Percentiles rank a stretch among this genome's conserved stretches.
Evolutionary conservation across 2,888 invertebrate genomes (phyloP).

Genomic region (Tipula unca): DNA sequence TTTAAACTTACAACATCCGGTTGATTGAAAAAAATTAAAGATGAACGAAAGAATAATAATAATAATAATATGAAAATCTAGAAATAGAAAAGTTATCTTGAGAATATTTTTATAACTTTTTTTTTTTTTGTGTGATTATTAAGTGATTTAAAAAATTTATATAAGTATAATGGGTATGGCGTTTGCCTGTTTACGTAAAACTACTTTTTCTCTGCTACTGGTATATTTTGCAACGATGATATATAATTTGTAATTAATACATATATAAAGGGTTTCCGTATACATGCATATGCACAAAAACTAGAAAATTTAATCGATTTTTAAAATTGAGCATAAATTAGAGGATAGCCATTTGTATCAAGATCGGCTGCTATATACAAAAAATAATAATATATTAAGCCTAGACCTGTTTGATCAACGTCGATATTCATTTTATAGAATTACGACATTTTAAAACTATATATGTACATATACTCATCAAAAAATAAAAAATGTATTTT

Average conservation of each 20-base stretch:
- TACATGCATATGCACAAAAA: not conserved
- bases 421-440: no score
- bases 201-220: not conserved
- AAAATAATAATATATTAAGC: no score
- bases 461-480: no score
- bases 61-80: conserved; percentile 1
- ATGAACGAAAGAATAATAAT: conserved; percentile 9
- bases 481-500: no score
- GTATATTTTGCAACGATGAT: not conserved
- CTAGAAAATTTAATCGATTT: not conserved
- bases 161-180: not conserved
- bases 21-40: not conserved
- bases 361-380: no score
- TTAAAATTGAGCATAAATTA: not conserved
- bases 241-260: not conserved
- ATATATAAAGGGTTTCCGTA: not conserved
- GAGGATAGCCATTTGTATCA: not conserved
- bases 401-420: no score
- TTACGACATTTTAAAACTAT: no score
- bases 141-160: not conserved
- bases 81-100: conserved; percentile 14
- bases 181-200: not conserved
- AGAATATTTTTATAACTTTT: not conserved
- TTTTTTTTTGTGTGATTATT: not conserved
- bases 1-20: conserved; percentile 4